Base-by-base conservation (phyloP, 2,888 invertebrate genomes). In the Megastigmus dorsalis region DNA sequence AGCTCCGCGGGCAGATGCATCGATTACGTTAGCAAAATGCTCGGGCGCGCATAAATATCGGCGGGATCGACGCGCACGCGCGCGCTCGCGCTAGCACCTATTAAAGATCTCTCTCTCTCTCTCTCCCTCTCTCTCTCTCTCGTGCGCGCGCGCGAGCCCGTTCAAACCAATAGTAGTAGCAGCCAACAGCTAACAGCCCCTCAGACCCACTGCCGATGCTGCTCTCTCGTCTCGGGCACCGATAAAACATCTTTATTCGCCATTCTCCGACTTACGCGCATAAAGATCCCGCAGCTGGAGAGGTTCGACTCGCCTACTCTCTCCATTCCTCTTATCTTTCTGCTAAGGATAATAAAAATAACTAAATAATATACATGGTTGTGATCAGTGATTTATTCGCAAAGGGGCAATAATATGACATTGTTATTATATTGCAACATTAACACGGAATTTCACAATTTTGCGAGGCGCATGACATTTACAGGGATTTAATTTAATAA, bases 191-290 rank as follows among this genome's bases (percentile, higher is more conserved):
- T n/a, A n/a, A n/a, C n/a, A n/a, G n/a, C n/a, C n/a, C n/a, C n/a
- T n/a, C n/a, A n/a, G n/a, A n/a, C n/a, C n/a, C n/a, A n/a, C n/a
- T n/a, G n/a, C n/a, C n/a, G n/a, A n/a, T n/a, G n/a, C n/a, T n/a
- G n/a, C 50, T 23, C 13, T 50, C 33, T 20, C 55, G 5, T 36
- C 36, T 36, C 65, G 36, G 20, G 30, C 23, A 10, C 36, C 63
- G 71, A 65, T 71, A 71, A 71, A 65, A 65, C 71, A 71, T 71
- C 71, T 65, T 65, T 63, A 71, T 71, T 71, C 63, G 63, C 52
- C 43, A 52, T 62, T 70, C 69, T 69, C 60, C 69, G 41, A 50
- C 20, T 60, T 43, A 48, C 70, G 62, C 62, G 55, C 69, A 45
- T 50, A 50, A 65, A 52, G 6, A 41, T 38, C 41, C 26, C 20